A percentile compares a stretch with the other conserved stretches of the same genome.
phyloP scores from a whole-genome alignment of 2,797 vertebrate species.

The Pantherophis alleghaniensis region DNA sequence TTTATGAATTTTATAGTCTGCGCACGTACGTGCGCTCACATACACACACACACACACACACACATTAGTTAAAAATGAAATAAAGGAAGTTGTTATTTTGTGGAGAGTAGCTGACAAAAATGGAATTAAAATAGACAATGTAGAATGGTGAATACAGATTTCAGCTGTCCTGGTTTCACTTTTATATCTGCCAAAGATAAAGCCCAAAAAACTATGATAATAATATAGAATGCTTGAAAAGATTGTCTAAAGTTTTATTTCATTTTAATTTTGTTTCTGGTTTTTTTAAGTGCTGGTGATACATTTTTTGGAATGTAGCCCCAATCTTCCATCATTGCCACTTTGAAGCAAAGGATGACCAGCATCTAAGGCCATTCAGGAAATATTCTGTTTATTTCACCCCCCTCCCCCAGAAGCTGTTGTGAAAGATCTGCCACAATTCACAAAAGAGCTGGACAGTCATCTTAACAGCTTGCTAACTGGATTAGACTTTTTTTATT shows the following conservation, averaged over 20 bases:
- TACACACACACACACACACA: neutral
- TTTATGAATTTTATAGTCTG: neutral
- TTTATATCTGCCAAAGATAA: neutral
- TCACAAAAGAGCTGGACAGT: neutral
- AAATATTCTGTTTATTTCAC: neutral
- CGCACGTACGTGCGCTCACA: neutral
- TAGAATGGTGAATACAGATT: neutral
- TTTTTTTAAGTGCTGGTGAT: neutral
- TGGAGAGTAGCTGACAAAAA: neutral
- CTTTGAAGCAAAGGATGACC: neutral
- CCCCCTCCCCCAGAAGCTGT: neutral
- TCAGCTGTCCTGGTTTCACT: neutral
- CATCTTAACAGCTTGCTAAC: neutral
- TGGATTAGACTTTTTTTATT: neutral
- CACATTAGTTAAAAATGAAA: neutral
- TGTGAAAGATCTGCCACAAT: neutral
- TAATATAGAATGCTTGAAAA: neutral
- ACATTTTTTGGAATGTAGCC: neutral
- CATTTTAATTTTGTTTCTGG: neutral
- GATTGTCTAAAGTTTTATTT: neutral
- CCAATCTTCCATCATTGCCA: neutral
- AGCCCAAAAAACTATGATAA: neutral
- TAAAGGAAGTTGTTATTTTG: neutral
- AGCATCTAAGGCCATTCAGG: neutral
- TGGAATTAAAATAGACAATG: neutral